Conservation (phyloP, 2,888 invertebrate species). For the Caenorhabditis doughertyi region DNA sequence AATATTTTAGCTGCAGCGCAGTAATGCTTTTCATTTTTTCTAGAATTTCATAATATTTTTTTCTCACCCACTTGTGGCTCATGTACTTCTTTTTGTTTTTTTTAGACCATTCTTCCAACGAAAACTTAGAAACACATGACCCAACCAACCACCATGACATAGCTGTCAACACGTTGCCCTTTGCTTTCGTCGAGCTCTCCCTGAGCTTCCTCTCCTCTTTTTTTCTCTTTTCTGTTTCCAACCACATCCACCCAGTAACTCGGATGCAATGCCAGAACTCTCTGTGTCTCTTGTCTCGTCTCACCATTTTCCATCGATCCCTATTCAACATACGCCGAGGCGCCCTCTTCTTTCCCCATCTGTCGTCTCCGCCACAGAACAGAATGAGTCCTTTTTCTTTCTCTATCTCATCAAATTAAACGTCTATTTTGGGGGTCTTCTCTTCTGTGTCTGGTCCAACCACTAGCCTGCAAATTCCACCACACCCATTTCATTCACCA, state of each 20-base stretch:
- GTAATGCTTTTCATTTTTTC: no score
- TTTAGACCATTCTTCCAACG: neutral
- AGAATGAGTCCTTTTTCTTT: slow-evolving; percentile 32
- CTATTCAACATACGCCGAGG: slow-evolving; percentile 26
- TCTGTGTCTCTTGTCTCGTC: slow-evolving; percentile 15
- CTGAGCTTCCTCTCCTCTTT: slow-evolving; percentile 27
- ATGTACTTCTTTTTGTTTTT: neutral
- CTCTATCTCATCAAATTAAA: slow-evolving; percentile 58
- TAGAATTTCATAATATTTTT: neutral
- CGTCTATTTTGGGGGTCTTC: slow-evolving; percentile 46
- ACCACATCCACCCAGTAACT: slow-evolving; percentile 26
- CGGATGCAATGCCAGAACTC: slow-evolving; percentile 32
- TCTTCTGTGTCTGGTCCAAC: slow-evolving; percentile 10
- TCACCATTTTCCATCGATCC: slow-evolving; percentile 45
- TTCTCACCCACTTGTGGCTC: neutral
- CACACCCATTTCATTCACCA: slow-evolving; percentile 34
- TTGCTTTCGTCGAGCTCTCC: slow-evolving; percentile 46
- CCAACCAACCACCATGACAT: slow-evolving; percentile 12
- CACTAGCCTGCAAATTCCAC: slow-evolving; percentile 18
- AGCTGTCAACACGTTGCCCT: slow-evolving; percentile 40
- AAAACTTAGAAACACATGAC: slow-evolving; percentile 27
- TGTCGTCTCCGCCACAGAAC: slow-evolving; percentile 27
- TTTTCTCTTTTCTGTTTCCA: slow-evolving; percentile 13
- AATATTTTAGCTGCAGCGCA: no score
- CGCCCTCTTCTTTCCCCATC: slow-evolving; percentile 35